Evolutionary conservation across 2,888 invertebrate species (phyloP).

Genomic region (Acanthococcus lagerstroemiae): DNA sequence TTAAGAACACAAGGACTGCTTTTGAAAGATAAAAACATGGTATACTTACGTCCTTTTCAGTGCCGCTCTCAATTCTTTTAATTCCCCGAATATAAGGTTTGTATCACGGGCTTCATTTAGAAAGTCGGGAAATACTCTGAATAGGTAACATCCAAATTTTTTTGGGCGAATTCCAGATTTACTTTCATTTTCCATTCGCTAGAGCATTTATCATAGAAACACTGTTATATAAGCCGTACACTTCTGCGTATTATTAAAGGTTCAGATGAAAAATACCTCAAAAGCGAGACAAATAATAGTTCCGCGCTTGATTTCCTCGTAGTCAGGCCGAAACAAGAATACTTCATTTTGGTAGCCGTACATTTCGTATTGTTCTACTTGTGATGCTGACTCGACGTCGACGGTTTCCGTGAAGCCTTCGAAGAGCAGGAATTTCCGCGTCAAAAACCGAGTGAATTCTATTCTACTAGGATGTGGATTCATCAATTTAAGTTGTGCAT

Average conservation of each 20-base stretch:
- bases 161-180: neutral
- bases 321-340: neutral
- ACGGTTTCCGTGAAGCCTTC: too few relatives aligned
- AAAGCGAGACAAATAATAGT: neutral
- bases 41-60: neutral
- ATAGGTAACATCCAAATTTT: neutral
- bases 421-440: neutral
- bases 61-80: neutral
- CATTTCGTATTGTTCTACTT: neutral
- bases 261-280: neutral
- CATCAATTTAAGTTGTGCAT: neutral
- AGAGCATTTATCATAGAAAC: neutral
- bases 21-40: neutral
- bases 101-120: neutral
- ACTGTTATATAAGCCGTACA: neutral
- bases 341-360: neutral
- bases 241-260: neutral
- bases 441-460: neutral
- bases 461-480: neutral
- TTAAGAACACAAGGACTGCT: neutral
- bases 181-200: neutral
- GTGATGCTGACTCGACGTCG: too few relatives aligned
- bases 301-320: neutral
- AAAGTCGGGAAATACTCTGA: neutral
- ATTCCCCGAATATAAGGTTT: neutral